Percentiles rank a stretch among this genome's conserved stretches.
phyloP scores from a whole-genome alignment of 2,888 invertebrate genomes.

The Leptinotarsa tumamoca region DNA sequence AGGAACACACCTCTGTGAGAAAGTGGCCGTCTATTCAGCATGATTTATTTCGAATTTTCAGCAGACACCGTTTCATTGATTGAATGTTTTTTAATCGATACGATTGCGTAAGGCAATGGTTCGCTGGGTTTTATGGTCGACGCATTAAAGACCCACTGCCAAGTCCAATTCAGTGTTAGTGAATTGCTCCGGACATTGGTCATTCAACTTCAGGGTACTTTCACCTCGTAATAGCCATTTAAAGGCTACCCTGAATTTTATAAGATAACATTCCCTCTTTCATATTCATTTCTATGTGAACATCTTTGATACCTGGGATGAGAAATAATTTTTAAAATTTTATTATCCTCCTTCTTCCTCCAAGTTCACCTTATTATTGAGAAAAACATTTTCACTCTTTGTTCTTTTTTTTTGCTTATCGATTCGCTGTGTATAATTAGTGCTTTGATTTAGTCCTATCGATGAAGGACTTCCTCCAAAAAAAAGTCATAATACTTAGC shows the following conservation, averaged over 20 bases:
- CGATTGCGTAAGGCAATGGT: constrained; percentile 20
- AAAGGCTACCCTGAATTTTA: not conserved
- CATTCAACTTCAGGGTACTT: constrained; percentile 5
- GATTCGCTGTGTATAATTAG: too few species aligned
- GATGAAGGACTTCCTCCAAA: too few species aligned
- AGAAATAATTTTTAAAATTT: too few species aligned
- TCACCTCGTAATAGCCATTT: not conserved
- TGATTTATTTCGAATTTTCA: constrained; percentile 23
- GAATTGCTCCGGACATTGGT: not conserved
- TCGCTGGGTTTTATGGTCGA: constrained; percentile 7
- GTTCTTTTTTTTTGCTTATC: too few species aligned
- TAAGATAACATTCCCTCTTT: not conserved
- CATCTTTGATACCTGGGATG: not conserved
- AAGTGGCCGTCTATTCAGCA: constrained; percentile 39
- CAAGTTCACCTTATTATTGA: too few species aligned
- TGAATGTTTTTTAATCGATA: constrained; percentile 11
- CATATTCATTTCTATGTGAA: not conserved
- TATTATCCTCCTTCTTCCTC: too few species aligned
- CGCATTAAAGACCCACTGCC: constrained; percentile 13
- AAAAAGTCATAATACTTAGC: too few species aligned
- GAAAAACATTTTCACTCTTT: too few species aligned
- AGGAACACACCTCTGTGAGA: constrained; percentile 45
- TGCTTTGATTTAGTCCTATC: too few species aligned
- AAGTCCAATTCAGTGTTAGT: constrained; percentile 10
- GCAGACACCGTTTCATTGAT: constrained; percentile 8